Evolutionary conservation across 1,140 invertebrate genomes (phyloP).

Genomic region (Asbolus verrucosus): DNA sequence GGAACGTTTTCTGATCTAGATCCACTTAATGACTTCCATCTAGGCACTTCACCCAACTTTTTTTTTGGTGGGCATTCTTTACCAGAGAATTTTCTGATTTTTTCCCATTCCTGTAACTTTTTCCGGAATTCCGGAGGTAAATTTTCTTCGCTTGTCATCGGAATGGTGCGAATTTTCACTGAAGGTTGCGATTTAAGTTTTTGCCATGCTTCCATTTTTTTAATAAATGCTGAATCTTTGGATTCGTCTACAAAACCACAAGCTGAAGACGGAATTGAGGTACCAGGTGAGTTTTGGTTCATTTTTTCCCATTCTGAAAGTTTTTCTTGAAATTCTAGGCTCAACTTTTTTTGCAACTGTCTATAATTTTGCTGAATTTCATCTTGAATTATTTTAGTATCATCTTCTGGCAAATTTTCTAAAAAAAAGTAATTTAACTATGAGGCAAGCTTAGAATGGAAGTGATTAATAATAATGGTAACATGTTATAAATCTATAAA

Average conservation of each 20-base stretch:
- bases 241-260: constrained; percentile 57
- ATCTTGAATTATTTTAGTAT: constrained; percentile 60
- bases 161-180: constrained; percentile 47
- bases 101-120: constrained; percentile 87
- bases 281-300: constrained; percentile 61
- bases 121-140: constrained; percentile 82
- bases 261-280: constrained; percentile 45
- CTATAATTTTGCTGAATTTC: constrained; percentile 73
- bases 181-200: constrained; percentile 60
- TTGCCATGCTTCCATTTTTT: constrained; percentile 65
- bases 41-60: constrained; percentile 79
- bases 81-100: constrained; percentile 79
- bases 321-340: constrained; percentile 79
- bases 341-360: constrained; percentile 76
- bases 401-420: neutral
- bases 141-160: constrained; percentile 71
- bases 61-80: constrained; percentile 72
- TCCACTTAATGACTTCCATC: constrained; percentile 70
- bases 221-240: constrained; percentile 59
- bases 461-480: too few relatives aligned
- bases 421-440: too few relatives aligned
- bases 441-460: too few relatives aligned
- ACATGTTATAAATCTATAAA: too few relatives aligned
- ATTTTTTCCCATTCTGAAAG: constrained; percentile 78
- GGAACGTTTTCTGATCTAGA: constrained; percentile 65